These are phyloP conservation scores for Dynastes grantii DNA, from an alignment of 2,888 invertebrate genomes.

Conservation along the genomic window DNA sequence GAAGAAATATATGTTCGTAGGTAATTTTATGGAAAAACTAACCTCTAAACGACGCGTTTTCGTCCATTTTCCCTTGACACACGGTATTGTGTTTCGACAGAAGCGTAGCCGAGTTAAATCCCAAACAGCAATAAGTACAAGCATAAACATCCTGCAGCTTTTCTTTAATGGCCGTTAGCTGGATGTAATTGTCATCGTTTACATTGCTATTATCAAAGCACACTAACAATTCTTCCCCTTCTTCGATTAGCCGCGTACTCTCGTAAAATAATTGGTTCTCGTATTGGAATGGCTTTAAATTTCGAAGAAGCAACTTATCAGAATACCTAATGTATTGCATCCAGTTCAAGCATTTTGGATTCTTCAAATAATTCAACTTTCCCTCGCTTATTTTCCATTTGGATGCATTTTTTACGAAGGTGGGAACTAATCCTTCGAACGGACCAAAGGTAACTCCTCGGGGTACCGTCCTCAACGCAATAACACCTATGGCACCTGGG, in stretches of 20 bases:
- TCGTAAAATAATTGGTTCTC: slow-evolving; percentile 1
- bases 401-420: not conserved
- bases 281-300: not conserved
- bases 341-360: slow-evolving; percentile 2
- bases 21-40: too few species aligned
- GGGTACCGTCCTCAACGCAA: not conserved
- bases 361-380: not conserved
- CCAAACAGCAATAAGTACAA: slow-evolving; percentile 2
- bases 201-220: not conserved
- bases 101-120: not conserved
- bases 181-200: not conserved
- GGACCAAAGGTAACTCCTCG: not conserved
- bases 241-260: not conserved
- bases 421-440: not conserved
- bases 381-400: not conserved
- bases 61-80: too few species aligned
- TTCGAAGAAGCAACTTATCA: not conserved
- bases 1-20: too few species aligned
- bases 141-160: not conserved
- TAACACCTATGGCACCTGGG: not conserved
- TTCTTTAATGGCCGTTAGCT: not conserved
- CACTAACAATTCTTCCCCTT: slow-evolving; percentile 12
- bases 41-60: too few species aligned
- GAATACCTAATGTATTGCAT: slow-evolving; percentile 3
- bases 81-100: too few species aligned